Evolutionary conservation across 2,797 vertebrate genomes (phyloP), one percentile per base, ranked within the genome.

Genomic region (Ataeniobius toweri): DNA sequence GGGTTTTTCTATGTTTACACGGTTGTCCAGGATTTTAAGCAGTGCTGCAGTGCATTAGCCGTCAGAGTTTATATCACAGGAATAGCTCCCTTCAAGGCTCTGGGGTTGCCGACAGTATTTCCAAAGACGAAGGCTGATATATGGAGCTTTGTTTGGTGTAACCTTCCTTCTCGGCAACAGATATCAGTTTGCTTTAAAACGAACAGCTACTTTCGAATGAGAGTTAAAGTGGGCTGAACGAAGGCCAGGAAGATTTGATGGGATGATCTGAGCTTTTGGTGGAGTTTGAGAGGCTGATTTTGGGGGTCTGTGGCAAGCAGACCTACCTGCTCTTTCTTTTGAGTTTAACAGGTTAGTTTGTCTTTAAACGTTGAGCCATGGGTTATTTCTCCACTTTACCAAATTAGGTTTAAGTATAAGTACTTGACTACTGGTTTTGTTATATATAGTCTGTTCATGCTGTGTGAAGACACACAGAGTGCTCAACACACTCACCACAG

Each of bases 401-500:
- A 79, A 71, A 80, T 76, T 26, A 79, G 63, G 14, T 77, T 22
- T 31, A 67, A 73, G 65, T 44, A 6, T 44, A 46, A 76, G 77
- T 44, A 44, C 70, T 77, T 78, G 14, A 65, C 28, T 61, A 77
- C 76, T 78, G 13, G 9, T 0, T 73, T 31, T 55, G 75, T 39
- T 76, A 36, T 74, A 74, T 55, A 53, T 51, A 71, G 20, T 75
- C 71, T 56, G 31, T 82, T 73, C 41, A 69, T 56, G 18, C 36
- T 26, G 51, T 77, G 67, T 86, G 83, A 85, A 63, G 68, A 81
- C 41, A 59, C 51, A 51, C 46, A 44, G 68, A n/a, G 61, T 24
- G 44, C 74, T 84, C 46, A 75, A n/a, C 72, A 31, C 70, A 51
- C 74, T 82, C 36, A 81, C 88, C 89, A 84, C 92, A 94, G 88